Conservation (phyloP, 2,888 invertebrate genomes). For the Autographa pulchrina region DNA sequence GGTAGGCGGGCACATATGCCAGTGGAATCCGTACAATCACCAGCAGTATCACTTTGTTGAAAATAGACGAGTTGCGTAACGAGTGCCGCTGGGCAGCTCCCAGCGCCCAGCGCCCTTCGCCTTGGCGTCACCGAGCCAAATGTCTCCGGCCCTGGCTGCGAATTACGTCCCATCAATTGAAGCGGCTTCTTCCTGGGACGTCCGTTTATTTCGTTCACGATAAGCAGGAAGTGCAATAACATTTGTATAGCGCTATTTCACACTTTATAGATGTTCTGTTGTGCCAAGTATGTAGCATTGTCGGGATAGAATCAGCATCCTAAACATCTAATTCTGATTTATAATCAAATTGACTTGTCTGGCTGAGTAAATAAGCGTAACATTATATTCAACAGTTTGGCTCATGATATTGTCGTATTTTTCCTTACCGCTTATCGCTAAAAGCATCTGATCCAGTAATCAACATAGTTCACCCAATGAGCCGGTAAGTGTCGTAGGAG, state of each 20-base stretch:
- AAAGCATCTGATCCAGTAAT: conserved; percentile 33
- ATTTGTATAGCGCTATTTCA: conserved; percentile 5
- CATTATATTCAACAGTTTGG: not conserved
- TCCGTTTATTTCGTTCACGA: conserved; percentile 20
- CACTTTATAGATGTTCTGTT: not conserved
- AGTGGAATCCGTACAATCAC: conserved; percentile 54
- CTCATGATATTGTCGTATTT: conserved; percentile 7
- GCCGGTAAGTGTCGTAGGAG: conserved; percentile 35
- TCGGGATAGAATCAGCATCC: not conserved
- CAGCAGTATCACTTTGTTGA: conserved; percentile 54
- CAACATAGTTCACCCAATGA: conserved; percentile 48
- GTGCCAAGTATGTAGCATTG: not conserved
- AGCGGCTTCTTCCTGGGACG: conserved; percentile 45
- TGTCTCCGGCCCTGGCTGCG: conserved; percentile 63
- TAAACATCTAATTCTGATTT: not conserved
- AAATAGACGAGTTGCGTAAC: conserved; percentile 60
- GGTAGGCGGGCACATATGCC: conserved; percentile 54
- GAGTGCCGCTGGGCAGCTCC: conserved; percentile 52
- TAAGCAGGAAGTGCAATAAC: conserved; percentile 16
- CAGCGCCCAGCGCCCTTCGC: conserved; percentile 72
- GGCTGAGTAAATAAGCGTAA: not conserved
- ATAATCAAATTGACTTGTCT: not conserved
- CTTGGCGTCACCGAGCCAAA: conserved; percentile 69
- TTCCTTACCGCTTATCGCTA: conserved; percentile 31
- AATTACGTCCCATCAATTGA: conserved; percentile 45